Conservation (phyloP, 2,113 vertebrate genomes). For the Gopherus flavomarginatus region DNA sequence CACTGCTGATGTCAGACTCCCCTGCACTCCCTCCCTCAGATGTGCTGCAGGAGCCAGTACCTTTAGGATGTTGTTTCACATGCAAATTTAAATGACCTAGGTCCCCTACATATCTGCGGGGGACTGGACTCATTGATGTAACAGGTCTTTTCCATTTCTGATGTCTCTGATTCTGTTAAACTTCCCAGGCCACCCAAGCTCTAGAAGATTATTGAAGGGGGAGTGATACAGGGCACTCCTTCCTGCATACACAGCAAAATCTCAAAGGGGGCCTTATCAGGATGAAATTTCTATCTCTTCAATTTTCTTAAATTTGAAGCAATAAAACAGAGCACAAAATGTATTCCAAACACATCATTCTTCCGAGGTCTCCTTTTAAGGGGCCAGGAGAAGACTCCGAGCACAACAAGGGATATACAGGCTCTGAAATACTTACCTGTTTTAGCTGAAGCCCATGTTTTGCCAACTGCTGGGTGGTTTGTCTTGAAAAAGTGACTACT, state of each 20-base stretch:
- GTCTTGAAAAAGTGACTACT: fast-evolving
- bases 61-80: background rate
- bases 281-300: background rate
- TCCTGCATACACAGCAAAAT: background rate
- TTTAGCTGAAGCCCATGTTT: constrained; percentile 31
- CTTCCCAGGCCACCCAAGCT: background rate
- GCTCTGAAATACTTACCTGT: constrained; percentile 72
- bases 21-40: background rate
- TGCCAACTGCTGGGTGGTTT: background rate
- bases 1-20: background rate
- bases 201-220: background rate
- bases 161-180: background rate
- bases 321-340: constrained; percentile 64
- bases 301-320: constrained; percentile 7
- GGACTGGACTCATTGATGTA: background rate
- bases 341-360: constrained; percentile 45
- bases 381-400: background rate
- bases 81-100: fast-evolving
- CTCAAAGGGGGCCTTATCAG: background rate
- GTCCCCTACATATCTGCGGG: background rate
- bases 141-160: background rate
- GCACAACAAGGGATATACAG: constrained; percentile 60
- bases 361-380: background rate
- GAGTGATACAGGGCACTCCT: background rate
- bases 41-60: constrained; percentile 42